Evolutionary conservation across 1,140 invertebrate species (phyloP).

Genomic region (Oryzaephilus surinamensis): DNA sequence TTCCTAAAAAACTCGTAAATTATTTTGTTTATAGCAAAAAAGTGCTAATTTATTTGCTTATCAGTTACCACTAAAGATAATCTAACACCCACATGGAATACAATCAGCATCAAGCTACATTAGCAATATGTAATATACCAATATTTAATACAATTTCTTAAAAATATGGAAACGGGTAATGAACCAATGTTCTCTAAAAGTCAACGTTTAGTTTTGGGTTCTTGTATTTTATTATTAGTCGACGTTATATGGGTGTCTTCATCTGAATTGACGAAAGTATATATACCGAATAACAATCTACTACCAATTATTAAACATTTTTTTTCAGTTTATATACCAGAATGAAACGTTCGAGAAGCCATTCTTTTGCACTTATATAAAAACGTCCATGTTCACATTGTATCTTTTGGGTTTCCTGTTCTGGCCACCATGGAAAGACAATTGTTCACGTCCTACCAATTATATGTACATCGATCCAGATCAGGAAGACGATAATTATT

Average conservation of each 20-base stretch:
- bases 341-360: slow-evolving; percentile 73
- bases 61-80: too few species aligned
- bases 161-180: slow-evolving; percentile 17
- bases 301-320: slow-evolving; percentile 11
- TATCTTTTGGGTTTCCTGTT: slow-evolving; percentile 75
- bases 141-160: too few species aligned
- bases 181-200: slow-evolving; percentile 50
- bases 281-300: slow-evolving; percentile 1
- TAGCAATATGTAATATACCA: too few species aligned
- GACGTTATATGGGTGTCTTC: slow-evolving; percentile 83
- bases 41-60: too few species aligned
- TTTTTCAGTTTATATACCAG: slow-evolving; percentile 69
- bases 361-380: slow-evolving; percentile 81
- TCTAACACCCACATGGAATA: too few species aligned
- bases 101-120: too few species aligned
- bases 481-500: slow-evolving; percentile 56
- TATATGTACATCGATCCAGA: slow-evolving; percentile 59
- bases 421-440: slow-evolving; percentile 71
- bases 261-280: slow-evolving; percentile 73
- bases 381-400: slow-evolving; percentile 77
- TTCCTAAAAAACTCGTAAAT: too few species aligned
- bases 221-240: slow-evolving; percentile 66
- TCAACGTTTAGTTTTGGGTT: slow-evolving; percentile 65
- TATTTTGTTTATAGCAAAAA: too few species aligned
- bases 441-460: slow-evolving; percentile 54